phyloP scores from a whole-genome alignment of 2,113 vertebrate genomes.

The Anarrhichthys ocellatus region DNA sequence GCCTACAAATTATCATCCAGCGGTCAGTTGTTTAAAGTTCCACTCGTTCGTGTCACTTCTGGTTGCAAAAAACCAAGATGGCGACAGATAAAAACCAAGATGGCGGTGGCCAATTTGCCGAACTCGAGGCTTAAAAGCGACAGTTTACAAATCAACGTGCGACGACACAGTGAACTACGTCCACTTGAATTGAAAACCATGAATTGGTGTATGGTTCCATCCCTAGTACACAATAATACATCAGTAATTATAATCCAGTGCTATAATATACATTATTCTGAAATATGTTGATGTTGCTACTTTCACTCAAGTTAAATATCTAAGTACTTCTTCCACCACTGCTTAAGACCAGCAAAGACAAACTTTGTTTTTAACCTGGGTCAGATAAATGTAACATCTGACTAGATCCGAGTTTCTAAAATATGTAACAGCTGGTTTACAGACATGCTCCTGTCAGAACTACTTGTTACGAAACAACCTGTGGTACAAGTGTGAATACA shows the following conservation, averaged over 20 bases:
- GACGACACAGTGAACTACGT: not conserved
- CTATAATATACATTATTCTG: no score
- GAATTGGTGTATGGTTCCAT: not conserved
- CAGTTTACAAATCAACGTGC: not conserved
- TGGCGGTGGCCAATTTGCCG: not conserved
- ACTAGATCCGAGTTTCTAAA: not conserved
- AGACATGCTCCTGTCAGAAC: not conserved
- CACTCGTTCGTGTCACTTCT: no score
- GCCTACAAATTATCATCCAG: no score
- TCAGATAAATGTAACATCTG: not conserved
- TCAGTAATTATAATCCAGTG: not conserved
- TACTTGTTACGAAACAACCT: constrained; percentile 2
- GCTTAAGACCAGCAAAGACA: not conserved
- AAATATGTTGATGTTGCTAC: no score
- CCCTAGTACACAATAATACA: not conserved
- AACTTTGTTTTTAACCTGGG: not conserved
- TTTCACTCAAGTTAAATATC: no score
- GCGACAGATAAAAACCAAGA: not conserved
- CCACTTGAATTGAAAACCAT: not conserved
- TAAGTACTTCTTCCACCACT: not conserved
- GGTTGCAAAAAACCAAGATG: not conserved
- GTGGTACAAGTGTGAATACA: not conserved
- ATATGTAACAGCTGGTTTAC: not conserved
- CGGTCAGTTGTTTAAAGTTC: no score
- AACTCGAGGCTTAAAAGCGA: not conserved